Evolutionary conservation across 2,888 invertebrate genomes (phyloP).

Genomic region (Coenonympha glycerion): DNA sequence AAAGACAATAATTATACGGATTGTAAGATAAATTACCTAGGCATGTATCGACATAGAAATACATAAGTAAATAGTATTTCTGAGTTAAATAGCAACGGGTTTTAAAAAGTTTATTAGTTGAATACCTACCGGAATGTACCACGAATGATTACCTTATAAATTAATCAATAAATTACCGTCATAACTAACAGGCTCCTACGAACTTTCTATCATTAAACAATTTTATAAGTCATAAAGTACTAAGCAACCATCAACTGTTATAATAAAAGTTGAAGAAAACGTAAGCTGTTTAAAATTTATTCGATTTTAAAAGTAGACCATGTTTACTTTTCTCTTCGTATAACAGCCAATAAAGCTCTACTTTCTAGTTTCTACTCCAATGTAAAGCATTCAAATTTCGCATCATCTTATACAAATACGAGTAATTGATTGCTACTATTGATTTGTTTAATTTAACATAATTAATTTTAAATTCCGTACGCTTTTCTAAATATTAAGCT

Average conservation of each 20-base stretch:
- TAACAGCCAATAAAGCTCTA: constrained; percentile 43
- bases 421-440: background rate
- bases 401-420: constrained; percentile 10
- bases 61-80: background rate
- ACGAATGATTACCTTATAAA: background rate
- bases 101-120: background rate
- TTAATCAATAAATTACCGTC: background rate
- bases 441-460: background rate
- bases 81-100: background rate
- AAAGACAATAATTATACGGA: background rate
- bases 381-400: constrained; percentile 24
- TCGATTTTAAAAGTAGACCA: constrained; percentile 29
- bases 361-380: constrained; percentile 47
- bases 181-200: background rate
- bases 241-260: constrained; percentile 20
- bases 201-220: constrained; percentile 18
- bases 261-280: constrained; percentile 22
- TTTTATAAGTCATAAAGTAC: constrained; percentile 5
- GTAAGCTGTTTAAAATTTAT: constrained; percentile 18
- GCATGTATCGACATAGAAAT: no score
- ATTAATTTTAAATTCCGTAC: no score
- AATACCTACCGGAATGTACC: background rate
- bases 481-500: no score
- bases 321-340: constrained; percentile 34
- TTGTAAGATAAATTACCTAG: background rate